phyloP scores from a whole-genome alignment of 2,113 vertebrate genomes.

The Chiloscyllium plagiosum region DNA sequence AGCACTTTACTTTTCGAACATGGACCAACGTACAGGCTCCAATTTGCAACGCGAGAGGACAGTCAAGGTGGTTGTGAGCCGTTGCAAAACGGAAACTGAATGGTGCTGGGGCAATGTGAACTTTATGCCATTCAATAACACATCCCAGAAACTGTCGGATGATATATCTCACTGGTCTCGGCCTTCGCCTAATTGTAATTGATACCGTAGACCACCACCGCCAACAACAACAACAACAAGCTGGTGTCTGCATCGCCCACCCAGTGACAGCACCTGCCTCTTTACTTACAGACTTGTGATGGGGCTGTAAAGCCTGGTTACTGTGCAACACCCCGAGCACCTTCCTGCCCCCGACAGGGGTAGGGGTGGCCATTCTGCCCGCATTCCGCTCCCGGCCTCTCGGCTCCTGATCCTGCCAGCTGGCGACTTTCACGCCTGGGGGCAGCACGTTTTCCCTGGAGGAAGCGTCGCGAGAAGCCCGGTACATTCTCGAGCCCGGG shows the following conservation, averaged over 20 bases:
- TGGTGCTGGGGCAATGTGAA: neutral
- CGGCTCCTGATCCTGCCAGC: slow-evolving; percentile 30
- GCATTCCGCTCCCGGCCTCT: neutral
- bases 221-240: neutral
- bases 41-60: neutral
- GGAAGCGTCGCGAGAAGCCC: slow-evolving; percentile 43
- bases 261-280: neutral
- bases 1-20: neutral
- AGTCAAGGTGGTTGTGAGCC: neutral
- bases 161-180: neutral
- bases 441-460: slow-evolving; percentile 41
- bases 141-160: neutral
- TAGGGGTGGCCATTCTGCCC: slow-evolving; percentile 24
- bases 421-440: slow-evolving; percentile 42
- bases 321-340: slow-evolving; percentile 67
- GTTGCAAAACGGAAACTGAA: neutral
- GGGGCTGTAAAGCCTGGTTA: slow-evolving; percentile 49
- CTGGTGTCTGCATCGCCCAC: neutral
- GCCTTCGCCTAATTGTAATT: neutral
- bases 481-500: neutral
- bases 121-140: neutral
- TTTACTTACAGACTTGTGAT: slow-evolving; percentile 43
- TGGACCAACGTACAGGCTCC: neutral
- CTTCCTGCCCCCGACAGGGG: slow-evolving; percentile 51
- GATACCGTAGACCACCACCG: neutral